Base-by-base conservation (phyloP, 30 jellyfish, hydroid and myxozoan genomes). In the Cassiopea andromeda region DNA sequence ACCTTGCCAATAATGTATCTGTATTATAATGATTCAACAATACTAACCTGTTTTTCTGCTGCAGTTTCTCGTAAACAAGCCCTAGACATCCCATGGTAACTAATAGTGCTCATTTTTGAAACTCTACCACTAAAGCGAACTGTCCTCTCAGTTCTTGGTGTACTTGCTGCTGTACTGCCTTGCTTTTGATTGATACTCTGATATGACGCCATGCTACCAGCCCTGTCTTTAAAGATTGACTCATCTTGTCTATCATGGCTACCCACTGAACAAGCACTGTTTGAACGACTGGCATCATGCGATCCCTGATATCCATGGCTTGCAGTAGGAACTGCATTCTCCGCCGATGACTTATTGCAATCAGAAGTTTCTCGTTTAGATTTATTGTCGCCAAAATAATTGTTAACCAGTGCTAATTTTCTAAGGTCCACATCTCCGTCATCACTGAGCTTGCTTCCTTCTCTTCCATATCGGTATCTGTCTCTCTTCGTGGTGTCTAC, bases 11-110 rank as follows among this genome's bases (percentile, higher is more conserved):
- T 54, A 6, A 54, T 10, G 38, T 10, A 6, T 54, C 64, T 54
- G 64, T 10, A 54, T 10, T 54, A 10, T 18, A 13, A 57, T 27
- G 12, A 54, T 10, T 6, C 64, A 54, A 69, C 10, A 2, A 43
- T 38, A 1, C 92, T 44, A 17, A 90, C 97, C 97, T 90, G 86
- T 54, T 69, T 83, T 77, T 90, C 97, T 7, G 90, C 90, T 9
- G 93, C 93, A 14, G 97, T 90, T n/a, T 90, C 97, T 58, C 93
- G 76, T 38, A 82, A 87, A 76, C 97, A 90, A 1, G 75, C 85
- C 82, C 93, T 46, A 15, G 97, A 90, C 93, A 90, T 82, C 5
- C 93, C 97, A 82, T 76, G 97, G 69, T 90, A 93, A 83, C 97
- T 90, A 17, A 79, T 74, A 47, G 93, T 60, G 80, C 97, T 90